phyloP scores from a whole-genome alignment of 2,113 vertebrate species.

The Dunckerocampus dactyliophorus region DNA sequence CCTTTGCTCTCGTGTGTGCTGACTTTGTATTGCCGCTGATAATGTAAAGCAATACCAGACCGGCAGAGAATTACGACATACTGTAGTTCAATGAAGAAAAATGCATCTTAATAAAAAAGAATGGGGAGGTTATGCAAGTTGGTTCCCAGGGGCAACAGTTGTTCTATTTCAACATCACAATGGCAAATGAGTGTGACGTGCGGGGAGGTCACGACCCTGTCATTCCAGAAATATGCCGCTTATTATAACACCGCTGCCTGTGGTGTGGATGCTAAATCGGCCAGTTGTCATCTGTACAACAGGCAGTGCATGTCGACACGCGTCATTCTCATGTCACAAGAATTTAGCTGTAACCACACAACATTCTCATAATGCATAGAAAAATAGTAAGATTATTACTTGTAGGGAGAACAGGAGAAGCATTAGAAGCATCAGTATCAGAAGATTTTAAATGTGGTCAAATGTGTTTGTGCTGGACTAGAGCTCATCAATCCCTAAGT shows the following conservation, averaged over 20 bases:
- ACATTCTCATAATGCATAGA: background rate
- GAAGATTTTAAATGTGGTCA: no score
- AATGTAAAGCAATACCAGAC: constrained; percentile 32
- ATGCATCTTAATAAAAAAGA: background rate
- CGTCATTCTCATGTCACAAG: constrained; percentile 22
- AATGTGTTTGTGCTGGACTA: no score
- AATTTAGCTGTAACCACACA: background rate
- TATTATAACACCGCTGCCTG: constrained; percentile 30
- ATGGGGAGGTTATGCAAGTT: constrained; percentile 30
- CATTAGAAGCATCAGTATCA: no score
- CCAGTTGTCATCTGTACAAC: constrained; percentile 25
- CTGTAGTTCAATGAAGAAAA: constrained; percentile 29
- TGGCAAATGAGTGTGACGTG: background rate
- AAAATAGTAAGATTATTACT: background rate
- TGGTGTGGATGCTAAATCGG: constrained; percentile 34
- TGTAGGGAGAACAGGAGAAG: no score
- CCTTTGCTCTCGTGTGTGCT: constrained; percentile 32
- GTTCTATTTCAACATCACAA: constrained; percentile 18
- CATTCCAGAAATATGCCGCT: constrained; percentile 28
- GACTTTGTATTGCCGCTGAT: constrained; percentile 54
- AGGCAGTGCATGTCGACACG: constrained; percentile 13
- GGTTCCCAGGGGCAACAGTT: constrained; percentile 11
- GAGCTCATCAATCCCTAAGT: no score
- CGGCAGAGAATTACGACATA: constrained; percentile 32
- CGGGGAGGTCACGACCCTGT: constrained; percentile 24